Evolutionary conservation across 1,140 invertebrate species (phyloP), one percentile per base, ranked within the genome.

Genomic region (Theocolax elegans): DNA sequence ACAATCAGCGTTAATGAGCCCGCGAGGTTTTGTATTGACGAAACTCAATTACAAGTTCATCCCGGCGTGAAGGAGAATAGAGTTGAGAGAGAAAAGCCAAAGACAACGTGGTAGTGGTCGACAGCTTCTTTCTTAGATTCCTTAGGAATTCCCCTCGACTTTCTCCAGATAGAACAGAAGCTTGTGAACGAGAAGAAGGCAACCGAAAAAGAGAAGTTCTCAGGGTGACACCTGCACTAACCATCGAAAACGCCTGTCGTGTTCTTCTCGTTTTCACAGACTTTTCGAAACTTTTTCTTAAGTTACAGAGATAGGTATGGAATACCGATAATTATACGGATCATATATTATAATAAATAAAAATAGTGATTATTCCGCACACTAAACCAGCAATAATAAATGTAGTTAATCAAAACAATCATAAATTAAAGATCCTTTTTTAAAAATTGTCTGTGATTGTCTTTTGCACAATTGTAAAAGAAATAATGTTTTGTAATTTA

Each of bases 201-300:
- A 21, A 67, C 15, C 40, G 10, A 17, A 40, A 38, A 40, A 64
- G 27, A 27, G 0, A 2, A 42, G 3, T 75, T 76, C 71, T 72
- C 59, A 59, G 49, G 46, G 63, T 66, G 72, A 77, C 72, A 75
- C 74, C 74, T 77, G 74, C 71, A 74, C 65, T 71, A 74, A 73
- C 64, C 62, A 67, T 60, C 42, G n/a, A n/a, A n/a, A n/a, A n/a
- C n/a, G n/a, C n/a, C n/a, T 71, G 49, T 19, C 71, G 53, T 19
- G 49, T 64, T 71, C 68, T 73, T 59, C 40, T 48, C 54, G 60
- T 71, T 44, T 15, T 44, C 42, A 44, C 8, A 44, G 42, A 44
- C 42, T 44, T 44, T 44, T 15, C 31, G 31, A n/a, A n/a, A n/a
- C n/a, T n/a, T n/a, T n/a, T n/a, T n/a, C n/a, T n/a, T n/a, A n/a